Percentiles rank a stretch among this genome's conserved stretches.
Conservation (phyloP, 2,888 invertebrate genomes). For the Dynastes grantii region DNA sequence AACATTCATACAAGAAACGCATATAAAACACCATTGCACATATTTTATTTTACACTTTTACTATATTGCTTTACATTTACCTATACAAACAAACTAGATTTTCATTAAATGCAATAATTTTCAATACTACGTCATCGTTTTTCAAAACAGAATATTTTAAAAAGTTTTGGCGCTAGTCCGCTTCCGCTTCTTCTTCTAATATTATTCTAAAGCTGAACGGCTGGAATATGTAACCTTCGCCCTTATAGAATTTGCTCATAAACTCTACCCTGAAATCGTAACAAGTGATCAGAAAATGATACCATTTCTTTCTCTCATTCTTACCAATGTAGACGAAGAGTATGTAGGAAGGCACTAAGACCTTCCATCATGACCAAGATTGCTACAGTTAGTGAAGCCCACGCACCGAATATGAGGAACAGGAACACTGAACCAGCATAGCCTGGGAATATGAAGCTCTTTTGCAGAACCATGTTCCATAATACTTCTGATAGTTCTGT, state of each 20-base stretch:
- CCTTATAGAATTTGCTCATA: slow-evolving; percentile 83
- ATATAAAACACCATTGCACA: slow-evolving; percentile 25
- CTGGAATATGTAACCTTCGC: slow-evolving; percentile 77
- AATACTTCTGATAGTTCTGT: slow-evolving; percentile 88
- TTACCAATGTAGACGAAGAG: slow-evolving; percentile 90
- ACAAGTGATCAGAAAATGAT: neutral
- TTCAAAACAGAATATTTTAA: too few species aligned
- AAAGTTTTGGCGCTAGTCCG: slow-evolving; percentile 56
- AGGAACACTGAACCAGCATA: slow-evolving; percentile 72
- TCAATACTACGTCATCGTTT: slow-evolving; percentile 24
- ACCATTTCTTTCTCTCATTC: neutral
- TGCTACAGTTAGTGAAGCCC: slow-evolving; percentile 87
- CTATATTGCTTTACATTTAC: slow-evolving; percentile 21
- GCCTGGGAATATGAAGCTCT: slow-evolving; percentile 61
- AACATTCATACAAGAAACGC: slow-evolving; percentile 10
- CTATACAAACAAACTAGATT: neutral
- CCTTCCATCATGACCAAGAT: slow-evolving; percentile 94
- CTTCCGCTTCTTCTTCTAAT: slow-evolving; percentile 68
- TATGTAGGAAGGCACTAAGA: slow-evolving; percentile 91
- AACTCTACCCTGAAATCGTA: slow-evolving; percentile 79
- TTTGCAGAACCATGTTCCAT: slow-evolving; percentile 79
- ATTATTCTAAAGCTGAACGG: slow-evolving; percentile 80
- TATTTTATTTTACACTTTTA: slow-evolving; percentile 30
- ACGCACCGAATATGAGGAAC: slow-evolving; percentile 81
- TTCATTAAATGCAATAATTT: neutral